Evolutionary conservation across 2,888 invertebrate genomes (phyloP).

Genomic region (Lasioglossum marginatum): DNA sequence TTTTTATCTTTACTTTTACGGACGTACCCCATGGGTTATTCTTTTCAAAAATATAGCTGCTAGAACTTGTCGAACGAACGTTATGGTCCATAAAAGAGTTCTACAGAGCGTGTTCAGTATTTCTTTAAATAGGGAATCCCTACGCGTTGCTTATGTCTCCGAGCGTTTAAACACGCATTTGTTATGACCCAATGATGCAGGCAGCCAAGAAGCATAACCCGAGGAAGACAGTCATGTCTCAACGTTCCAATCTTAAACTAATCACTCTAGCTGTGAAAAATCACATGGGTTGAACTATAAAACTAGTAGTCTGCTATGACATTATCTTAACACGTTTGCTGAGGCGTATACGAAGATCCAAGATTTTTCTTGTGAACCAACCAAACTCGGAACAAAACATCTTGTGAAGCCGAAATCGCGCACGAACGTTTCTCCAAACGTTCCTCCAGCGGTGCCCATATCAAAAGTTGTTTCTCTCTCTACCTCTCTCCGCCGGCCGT

Average conservation of each 20-base stretch:
- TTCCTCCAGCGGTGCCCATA: not conserved
- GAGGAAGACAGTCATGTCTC: not conserved
- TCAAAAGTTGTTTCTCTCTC: not conserved
- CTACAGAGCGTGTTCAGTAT: not conserved
- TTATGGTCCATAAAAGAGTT: slow-evolving; percentile 7
- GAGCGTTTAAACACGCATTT: not conserved
- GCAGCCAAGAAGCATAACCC: not conserved
- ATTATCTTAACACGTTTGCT: too few relatives aligned
- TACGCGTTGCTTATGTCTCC: not conserved
- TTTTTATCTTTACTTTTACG: slow-evolving; percentile 14
- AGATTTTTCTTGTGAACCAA: not conserved
- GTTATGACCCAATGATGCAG: slow-evolving; percentile 15
- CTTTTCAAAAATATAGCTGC: not conserved
- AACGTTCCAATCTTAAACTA: too few relatives aligned
- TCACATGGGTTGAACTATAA: too few relatives aligned
- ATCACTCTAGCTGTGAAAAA: too few relatives aligned
- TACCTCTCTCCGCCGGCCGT: not conserved
- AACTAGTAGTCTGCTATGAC: too few relatives aligned
- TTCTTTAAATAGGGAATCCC: slow-evolving; percentile 3
- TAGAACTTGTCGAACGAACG: slow-evolving; percentile 8
- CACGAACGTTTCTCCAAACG: not conserved
- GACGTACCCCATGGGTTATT: not conserved
- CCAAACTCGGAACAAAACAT: not conserved
- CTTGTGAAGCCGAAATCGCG: not conserved
- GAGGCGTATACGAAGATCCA: slow-evolving; percentile 26